Percentiles rank a stretch among this genome's conserved stretches.
Conservation (phyloP, 2,113 vertebrate species). For the Melanerpes formicivorus region DNA sequence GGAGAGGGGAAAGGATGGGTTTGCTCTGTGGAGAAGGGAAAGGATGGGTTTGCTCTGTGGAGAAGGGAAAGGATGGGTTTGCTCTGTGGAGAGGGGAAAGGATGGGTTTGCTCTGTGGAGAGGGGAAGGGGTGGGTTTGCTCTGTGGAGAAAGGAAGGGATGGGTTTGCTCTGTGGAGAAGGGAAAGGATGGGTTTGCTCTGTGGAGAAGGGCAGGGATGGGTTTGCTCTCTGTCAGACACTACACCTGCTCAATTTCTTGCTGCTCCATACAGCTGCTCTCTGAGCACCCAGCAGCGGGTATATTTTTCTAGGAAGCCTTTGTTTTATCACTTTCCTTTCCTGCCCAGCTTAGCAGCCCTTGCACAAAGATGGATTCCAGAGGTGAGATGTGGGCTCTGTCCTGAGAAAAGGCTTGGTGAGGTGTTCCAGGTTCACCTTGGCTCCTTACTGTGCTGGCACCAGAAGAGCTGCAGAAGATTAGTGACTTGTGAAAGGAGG, state of each 20-base stretch:
- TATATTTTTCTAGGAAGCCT: neutral
- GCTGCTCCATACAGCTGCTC: rapidly evolving
- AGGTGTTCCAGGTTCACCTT: neutral
- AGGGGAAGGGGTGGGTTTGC: neutral
- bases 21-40: neutral
- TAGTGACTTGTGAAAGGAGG: neutral
- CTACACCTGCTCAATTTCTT: neutral
- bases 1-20: neutral
- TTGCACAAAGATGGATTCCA: neutral
- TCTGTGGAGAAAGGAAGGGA: neutral
- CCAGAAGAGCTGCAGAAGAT: neutral
- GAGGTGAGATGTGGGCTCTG: neutral
- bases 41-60: neutral
- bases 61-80: neutral
- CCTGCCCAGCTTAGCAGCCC: neutral
- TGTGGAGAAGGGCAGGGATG: neutral
- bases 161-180: no score
- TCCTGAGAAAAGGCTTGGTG: neutral
- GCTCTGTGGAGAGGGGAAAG: neutral
- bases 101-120: no score
- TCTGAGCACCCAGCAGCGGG: neutral
- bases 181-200: no score
- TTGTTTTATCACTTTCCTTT: neutral
- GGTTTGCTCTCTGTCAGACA: neutral
- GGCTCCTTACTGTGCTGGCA: rapidly evolving